Conservation (phyloP, 2,797 vertebrate species). For the Poecilia gillii region DNA sequence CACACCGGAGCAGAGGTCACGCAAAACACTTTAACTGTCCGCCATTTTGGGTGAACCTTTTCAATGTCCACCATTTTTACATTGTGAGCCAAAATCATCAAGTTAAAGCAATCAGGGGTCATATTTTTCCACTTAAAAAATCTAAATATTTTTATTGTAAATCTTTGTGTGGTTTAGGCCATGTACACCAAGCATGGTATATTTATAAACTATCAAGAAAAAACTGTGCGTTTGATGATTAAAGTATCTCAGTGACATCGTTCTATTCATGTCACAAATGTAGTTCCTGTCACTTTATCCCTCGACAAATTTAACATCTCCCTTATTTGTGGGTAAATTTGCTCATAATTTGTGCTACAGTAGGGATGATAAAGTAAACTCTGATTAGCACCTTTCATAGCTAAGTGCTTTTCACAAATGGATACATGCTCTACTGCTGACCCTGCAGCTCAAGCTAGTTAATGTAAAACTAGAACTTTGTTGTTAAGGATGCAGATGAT, state of each 20-base stretch:
- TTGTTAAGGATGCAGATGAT: background rate
- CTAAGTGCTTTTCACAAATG: no score
- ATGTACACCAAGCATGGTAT: no score
- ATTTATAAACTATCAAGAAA: no score
- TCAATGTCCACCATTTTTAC: no score
- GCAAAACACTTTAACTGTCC: no score
- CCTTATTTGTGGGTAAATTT: background rate
- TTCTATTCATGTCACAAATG: background rate
- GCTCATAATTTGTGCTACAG: background rate
- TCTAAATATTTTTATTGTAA: no score
- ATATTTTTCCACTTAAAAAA: no score
- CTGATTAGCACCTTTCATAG: background rate
- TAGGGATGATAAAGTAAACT: no score
- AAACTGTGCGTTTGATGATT: background rate
- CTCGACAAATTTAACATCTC: background rate
- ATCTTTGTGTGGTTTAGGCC: no score
- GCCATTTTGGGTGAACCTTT: no score
- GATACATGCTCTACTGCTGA: background rate
- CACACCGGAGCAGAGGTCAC: background rate
- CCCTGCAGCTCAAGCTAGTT: background rate
- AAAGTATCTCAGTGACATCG: background rate
- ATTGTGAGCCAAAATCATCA: no score
- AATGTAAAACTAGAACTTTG: background rate
- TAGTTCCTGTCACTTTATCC: background rate
- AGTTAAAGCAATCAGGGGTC: no score